Percentiles rank a stretch among this genome's conserved stretches.
phyloP scores from a whole-genome alignment of 1,140 invertebrate genomes.

The Procambarus virginalis region DNA sequence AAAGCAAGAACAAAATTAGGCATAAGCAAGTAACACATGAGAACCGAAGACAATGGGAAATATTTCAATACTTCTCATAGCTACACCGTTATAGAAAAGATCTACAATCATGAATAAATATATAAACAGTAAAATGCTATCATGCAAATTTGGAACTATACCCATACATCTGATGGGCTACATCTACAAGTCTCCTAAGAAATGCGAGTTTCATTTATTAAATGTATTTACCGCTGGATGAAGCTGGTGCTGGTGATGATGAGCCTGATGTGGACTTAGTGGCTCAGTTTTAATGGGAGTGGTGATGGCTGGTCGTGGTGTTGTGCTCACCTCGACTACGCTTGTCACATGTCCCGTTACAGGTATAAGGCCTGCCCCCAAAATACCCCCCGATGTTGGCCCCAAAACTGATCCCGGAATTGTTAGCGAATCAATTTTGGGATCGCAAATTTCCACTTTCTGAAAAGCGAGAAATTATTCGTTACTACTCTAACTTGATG shows the following conservation, averaged over 20 bases:
- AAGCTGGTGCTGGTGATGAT: slow-evolving; percentile 71
- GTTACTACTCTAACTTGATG: too few relatives aligned
- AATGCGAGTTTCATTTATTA: too few relatives aligned
- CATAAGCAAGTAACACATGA: too few relatives aligned
- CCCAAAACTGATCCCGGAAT: slow-evolving; percentile 6
- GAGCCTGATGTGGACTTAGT: slow-evolving; percentile 69
- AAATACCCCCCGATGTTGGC: slow-evolving; percentile 42
- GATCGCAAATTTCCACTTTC: slow-evolving; percentile 38
- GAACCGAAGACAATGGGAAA: too few relatives aligned
- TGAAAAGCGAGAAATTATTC: background rate
- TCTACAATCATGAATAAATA: too few relatives aligned
- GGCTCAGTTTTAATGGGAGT: slow-evolving; percentile 75
- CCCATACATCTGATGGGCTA: too few relatives aligned
- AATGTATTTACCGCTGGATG: slow-evolving; percentile 6
- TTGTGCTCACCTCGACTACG: slow-evolving; percentile 76
- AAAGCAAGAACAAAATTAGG: too few relatives aligned
- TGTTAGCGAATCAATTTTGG: slow-evolving; percentile 20
- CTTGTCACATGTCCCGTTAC: slow-evolving; percentile 56
- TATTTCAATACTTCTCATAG: too few relatives aligned
- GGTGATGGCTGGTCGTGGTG: slow-evolving; percentile 74
- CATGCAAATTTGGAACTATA: too few relatives aligned
- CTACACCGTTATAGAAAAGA: too few relatives aligned
- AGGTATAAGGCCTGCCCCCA: slow-evolving; percentile 72
- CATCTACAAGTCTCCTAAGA: too few relatives aligned
- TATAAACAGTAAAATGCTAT: too few relatives aligned